Percentiles rank a stretch among this genome's conserved stretches.
Evolutionary conservation across 2,888 invertebrate species (phyloP).

Genomic region (Nomada ferruginata): DNA sequence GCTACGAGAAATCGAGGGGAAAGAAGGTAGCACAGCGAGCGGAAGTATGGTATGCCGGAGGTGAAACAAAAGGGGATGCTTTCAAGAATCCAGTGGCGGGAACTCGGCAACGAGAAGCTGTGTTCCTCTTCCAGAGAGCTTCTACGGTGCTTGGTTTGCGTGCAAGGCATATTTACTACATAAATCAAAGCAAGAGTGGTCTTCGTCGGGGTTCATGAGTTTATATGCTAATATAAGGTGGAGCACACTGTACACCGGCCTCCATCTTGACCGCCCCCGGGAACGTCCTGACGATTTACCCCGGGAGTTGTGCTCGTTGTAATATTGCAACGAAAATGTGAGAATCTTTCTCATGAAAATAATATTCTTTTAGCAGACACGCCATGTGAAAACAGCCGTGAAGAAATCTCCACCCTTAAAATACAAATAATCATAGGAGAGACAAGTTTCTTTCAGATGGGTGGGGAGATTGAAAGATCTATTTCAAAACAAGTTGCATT

Average conservation of each 20-base stretch:
- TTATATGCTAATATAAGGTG: constrained; percentile 83
- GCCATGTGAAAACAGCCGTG: not conserved
- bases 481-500: no score
- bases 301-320: constrained; percentile 39
- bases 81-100: constrained; percentile 18
- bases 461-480: no score
- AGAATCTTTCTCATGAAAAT: not conserved
- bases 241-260: constrained; percentile 77
- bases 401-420: no score
- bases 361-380: not conserved
- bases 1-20: not conserved
- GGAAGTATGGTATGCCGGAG: constrained; percentile 7
- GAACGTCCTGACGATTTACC: constrained; percentile 70
- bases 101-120: constrained; percentile 64
- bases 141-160: constrained; percentile 65
- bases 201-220: constrained; percentile 80
- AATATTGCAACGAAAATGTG: constrained; percentile 35
- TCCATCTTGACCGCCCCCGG: constrained; percentile 79
- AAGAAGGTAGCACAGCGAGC: not conserved
- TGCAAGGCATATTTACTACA: constrained; percentile 83
- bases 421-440: no score
- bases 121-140: constrained; percentile 52
- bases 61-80: constrained; percentile 42
- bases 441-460: no score
- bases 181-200: constrained; percentile 82